Conservation (phyloP, 1,140 invertebrate species). For the Drosophila truncata region DNA sequence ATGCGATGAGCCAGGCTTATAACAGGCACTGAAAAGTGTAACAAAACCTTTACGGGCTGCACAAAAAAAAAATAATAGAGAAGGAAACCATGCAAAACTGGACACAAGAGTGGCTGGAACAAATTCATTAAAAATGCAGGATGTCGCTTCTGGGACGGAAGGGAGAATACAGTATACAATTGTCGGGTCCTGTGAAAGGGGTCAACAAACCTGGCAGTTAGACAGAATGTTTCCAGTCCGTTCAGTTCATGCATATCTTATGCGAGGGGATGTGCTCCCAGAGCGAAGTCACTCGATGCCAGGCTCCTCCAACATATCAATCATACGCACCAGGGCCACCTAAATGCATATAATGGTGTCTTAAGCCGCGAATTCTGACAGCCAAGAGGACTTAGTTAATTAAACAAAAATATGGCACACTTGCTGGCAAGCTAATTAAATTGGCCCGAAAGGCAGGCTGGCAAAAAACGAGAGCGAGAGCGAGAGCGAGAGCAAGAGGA, state of each 20-base stretch:
- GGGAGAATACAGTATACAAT: constrained; percentile 23
- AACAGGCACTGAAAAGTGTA: constrained; percentile 10
- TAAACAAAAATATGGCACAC: constrained; percentile 33
- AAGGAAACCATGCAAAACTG: constrained; percentile 18
- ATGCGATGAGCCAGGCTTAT: constrained; percentile 45
- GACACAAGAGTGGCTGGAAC: constrained; percentile 60
- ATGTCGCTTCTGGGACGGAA: constrained; percentile 39
- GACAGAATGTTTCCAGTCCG: constrained; percentile 14
- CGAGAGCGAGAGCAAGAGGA: constrained; percentile 11
- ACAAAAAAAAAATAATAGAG: not conserved
- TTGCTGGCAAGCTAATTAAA: constrained; percentile 59
- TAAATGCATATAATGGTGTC: constrained; percentile 7
- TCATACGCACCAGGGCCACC: constrained; percentile 51
- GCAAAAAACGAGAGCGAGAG: constrained; percentile 18
- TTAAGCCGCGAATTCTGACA: constrained; percentile 35
- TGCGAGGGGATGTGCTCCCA: not conserved
- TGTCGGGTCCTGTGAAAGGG: constrained; percentile 20
- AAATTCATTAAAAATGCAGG: constrained; percentile 77
- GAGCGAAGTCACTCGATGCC: not conserved
- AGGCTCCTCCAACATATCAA: constrained; percentile 30
- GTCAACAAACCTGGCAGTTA: constrained; percentile 40
- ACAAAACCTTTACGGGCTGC: constrained; percentile 22
- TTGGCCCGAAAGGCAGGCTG: constrained; percentile 21
- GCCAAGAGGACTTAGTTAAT: no score
- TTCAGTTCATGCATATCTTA: constrained; percentile 22